Percentiles rank a stretch among this genome's conserved stretches.
Conservation (phyloP, 1,140 invertebrate genomes). For the Diachasmimorpha longicaudata region DNA sequence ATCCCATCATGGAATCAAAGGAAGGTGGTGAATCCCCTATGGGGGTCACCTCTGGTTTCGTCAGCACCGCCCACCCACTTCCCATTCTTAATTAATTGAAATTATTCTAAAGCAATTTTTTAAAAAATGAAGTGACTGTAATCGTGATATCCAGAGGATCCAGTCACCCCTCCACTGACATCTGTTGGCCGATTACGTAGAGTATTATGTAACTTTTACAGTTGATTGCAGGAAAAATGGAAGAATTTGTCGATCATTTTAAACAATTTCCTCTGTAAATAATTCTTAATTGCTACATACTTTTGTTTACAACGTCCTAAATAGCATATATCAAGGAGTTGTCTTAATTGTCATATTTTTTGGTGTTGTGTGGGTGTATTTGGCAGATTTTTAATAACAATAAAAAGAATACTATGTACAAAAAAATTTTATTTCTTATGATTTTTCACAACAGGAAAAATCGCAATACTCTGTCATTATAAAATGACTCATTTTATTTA, state of each 20-base stretch:
- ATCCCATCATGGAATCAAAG: slow-evolving; percentile 81
- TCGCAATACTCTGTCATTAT: not conserved
- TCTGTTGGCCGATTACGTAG: slow-evolving; percentile 18
- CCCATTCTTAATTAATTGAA: slow-evolving; percentile 14
- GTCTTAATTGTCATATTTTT: no score
- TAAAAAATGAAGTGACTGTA: slow-evolving; percentile 14
- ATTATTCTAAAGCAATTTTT: not conserved
- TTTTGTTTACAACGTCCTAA: no score
- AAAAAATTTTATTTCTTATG: not conserved
- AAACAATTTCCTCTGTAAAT: no score
- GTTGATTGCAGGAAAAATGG: not conserved
- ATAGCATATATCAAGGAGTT: no score
- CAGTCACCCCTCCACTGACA: slow-evolving; percentile 22
- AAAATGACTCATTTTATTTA: not conserved
- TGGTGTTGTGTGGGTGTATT: no score
- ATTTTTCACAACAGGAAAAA: not conserved
- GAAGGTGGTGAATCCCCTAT: slow-evolving; percentile 67
- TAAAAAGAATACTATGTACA: not conserved
- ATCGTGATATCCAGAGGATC: not conserved
- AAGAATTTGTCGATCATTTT: no score
- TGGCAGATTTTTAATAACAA: no score
- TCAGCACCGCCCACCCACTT: slow-evolving; percentile 29
- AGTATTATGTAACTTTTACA: not conserved
- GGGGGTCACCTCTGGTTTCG: slow-evolving; percentile 50
- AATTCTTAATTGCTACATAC: not conserved